phyloP scores from a whole-genome alignment of 2,113 vertebrate species.

The Lamprotornis superbus region DNA sequence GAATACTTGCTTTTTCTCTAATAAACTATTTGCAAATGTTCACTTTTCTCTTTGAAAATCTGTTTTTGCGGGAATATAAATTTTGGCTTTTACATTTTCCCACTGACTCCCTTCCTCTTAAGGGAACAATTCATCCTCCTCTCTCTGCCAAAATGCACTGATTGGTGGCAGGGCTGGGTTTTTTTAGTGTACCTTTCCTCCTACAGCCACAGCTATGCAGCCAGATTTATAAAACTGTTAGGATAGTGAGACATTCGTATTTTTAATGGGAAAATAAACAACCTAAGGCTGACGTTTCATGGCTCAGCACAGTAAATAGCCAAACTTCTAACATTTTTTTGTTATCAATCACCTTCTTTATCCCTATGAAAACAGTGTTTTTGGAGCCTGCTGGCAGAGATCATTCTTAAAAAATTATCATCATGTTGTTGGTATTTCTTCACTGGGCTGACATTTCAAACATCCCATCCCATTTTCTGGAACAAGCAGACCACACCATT shows the following conservation, averaged over 20 bases:
- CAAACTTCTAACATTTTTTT: not conserved
- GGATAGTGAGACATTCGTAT: not conserved
- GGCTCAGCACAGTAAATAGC: not conserved
- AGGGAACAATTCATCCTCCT: not conserved
- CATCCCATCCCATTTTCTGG: conserved; percentile 72
- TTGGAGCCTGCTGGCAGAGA: not conserved
- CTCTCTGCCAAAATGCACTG: not conserved
- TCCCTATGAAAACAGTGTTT: not conserved
- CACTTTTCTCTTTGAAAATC: not conserved
- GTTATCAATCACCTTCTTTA: not conserved
- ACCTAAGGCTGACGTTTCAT: not conserved
- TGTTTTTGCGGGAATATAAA: not conserved
- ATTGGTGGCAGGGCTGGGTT: not conserved
- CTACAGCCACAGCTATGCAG: not conserved
- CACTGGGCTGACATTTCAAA: conserved; percentile 39
- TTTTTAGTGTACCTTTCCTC: not conserved
- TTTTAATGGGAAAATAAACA: conserved; percentile 17
- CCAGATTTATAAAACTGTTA: not conserved
- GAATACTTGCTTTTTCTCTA: not conserved
- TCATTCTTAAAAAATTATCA: not conserved
- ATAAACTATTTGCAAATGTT: not conserved
- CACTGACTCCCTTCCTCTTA: not conserved
- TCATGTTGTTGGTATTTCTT: not conserved
- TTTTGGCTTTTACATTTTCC: not conserved
- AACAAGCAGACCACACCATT: conserved; percentile 74